Evolutionary conservation across 2,888 invertebrate genomes (phyloP).

Genomic region (Pycnomerus fuliginosus): DNA sequence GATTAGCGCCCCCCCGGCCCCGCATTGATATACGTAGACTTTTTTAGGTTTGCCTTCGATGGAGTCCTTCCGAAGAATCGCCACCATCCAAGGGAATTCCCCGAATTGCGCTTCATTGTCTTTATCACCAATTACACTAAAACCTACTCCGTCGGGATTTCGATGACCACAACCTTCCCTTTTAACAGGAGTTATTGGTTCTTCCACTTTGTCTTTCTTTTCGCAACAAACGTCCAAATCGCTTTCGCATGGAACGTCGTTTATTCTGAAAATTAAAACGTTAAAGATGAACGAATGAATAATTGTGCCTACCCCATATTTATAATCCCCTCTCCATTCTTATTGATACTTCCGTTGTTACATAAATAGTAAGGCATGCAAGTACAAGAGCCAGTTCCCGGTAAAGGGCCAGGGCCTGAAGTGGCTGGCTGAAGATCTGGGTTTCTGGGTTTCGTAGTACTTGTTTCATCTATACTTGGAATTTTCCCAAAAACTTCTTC

Average conservation of each 20-base stretch:
- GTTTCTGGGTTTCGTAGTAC: neutral
- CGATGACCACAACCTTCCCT: constrained; percentile 67
- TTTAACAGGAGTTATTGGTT: constrained; percentile 32
- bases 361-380: constrained; percentile 82
- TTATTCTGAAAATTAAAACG: constrained; percentile 5
- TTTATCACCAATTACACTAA: constrained; percentile 65
- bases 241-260: constrained; percentile 32
- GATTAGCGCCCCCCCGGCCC: constrained; percentile 82
- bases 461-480: constrained; percentile 1
- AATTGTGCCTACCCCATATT: constrained; percentile 65
- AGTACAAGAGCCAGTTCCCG: constrained; percentile 55
- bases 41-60: constrained; percentile 56
- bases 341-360: constrained; percentile 64
- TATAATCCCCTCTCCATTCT: constrained; percentile 70
- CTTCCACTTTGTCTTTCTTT: constrained; percentile 38
- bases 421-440: constrained; percentile 1
- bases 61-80: constrained; percentile 61
- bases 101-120: constrained; percentile 72
- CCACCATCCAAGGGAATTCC: constrained; percentile 85
- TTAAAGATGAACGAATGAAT: neutral
- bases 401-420: constrained; percentile 23
- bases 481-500: constrained; percentile 11
- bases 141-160: constrained; percentile 72
- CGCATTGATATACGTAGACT: constrained; percentile 68
- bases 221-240: constrained; percentile 60